phyloP scores from a whole-genome alignment of 2,888 invertebrate species.

The Agrotis segetum region DNA sequence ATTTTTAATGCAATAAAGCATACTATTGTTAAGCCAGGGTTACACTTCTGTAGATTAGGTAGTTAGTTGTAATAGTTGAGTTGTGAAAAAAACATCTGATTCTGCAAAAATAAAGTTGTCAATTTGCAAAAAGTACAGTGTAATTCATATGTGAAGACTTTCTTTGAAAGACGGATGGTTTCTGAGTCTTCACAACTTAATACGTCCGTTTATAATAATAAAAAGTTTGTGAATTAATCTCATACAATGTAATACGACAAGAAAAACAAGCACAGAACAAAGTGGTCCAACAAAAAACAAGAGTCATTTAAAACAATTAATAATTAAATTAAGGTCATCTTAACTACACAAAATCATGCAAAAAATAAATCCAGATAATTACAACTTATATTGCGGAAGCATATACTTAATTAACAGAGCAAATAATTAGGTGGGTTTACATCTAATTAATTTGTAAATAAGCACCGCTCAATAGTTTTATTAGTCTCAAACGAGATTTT shows the following conservation, averaged over 20 bases:
- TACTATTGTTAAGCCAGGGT: constrained; percentile 13
- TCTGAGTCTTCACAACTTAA: no score
- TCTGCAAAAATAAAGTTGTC: not conserved
- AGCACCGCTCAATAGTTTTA: constrained; percentile 17
- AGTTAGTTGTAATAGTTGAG: no score
- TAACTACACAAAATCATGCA: not conserved
- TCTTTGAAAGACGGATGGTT: not conserved
- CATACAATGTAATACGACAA: no score
- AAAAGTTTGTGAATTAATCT: no score
- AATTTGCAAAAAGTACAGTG: not conserved
- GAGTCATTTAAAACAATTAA: no score
- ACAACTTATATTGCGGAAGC: constrained; percentile 21
- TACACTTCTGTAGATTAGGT: constrained; percentile 15
- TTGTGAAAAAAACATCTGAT: not conserved
- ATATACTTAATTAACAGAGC: constrained; percentile 22
- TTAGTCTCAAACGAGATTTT: constrained; percentile 17
- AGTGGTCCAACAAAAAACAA: not conserved
- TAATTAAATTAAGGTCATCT: not conserved
- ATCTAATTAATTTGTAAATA: constrained; percentile 36
- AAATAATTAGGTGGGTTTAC: constrained; percentile 22
- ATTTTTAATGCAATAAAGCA: constrained; percentile 31
- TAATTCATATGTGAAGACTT: not conserved
- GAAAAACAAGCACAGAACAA: no score
- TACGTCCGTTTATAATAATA: no score
- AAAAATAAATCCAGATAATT: constrained; percentile 1